Conservation (phyloP, 35 echinoderm and acorn worm genomes). For the Holothuria glaberrima region DNA sequence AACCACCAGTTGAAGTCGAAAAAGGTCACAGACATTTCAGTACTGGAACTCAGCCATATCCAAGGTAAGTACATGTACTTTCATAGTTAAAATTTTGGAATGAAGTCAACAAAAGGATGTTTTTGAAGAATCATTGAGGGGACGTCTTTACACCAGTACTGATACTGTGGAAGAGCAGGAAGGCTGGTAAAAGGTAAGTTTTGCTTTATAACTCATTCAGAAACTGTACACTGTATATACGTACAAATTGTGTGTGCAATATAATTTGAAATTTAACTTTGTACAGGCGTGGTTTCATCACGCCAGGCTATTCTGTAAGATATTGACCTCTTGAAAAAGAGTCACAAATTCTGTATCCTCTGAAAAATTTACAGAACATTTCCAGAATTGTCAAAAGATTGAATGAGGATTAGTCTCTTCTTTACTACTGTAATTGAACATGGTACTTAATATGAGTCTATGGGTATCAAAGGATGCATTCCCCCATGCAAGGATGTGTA, state of each 20-base stretch:
- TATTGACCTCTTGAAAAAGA: no score
- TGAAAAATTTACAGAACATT: no score
- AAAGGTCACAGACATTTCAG: conserved; percentile 95
- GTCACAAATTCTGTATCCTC: no score
- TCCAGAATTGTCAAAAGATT: no score
- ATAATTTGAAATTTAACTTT: background rate
- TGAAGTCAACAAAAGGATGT: background rate
- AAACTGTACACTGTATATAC: background rate
- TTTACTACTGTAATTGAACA: no score
- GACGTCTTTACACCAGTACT: background rate
- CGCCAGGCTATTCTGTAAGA: no score
- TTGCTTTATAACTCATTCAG: background rate
- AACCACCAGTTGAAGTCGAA: conserved; percentile 93
- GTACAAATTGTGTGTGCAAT: background rate
- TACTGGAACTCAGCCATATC: conserved; percentile 84
- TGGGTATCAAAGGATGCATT: no score
- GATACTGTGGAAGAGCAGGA: background rate
- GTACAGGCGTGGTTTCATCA: no score
- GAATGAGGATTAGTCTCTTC: no score
- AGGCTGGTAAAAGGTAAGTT: conserved; percentile 33
- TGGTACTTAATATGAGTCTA: no score
- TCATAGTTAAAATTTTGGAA: background rate
- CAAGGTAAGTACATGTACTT: conserved; percentile 70
- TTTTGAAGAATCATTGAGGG: background rate
- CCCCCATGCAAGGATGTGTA: no score